These are phyloP conservation scores for Cydia pomonella DNA, from an alignment of 1,140 invertebrate species.

Conservation along the genomic window DNA sequence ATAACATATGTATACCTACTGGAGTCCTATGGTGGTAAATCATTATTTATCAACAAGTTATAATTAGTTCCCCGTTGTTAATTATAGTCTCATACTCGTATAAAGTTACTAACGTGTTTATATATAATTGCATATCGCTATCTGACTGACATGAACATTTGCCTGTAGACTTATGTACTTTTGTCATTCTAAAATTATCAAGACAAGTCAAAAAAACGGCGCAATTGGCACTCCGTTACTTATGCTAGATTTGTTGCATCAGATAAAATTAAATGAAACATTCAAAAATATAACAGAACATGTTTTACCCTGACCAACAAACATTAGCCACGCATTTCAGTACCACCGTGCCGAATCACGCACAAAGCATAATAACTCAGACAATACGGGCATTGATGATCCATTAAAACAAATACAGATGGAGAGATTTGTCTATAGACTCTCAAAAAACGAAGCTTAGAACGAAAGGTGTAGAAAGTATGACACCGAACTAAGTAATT, in stretches of 20 bases:
- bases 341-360: neutral
- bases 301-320: constrained; percentile 12
- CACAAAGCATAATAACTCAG: constrained; percentile 5
- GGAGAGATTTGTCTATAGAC: neutral
- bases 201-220: too few species aligned
- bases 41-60: too few species aligned
- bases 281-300: neutral
- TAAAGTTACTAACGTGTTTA: too few species aligned
- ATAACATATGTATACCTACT: too few species aligned
- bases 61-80: too few species aligned
- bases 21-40: too few species aligned
- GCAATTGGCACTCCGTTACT: too few species aligned
- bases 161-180: too few species aligned
- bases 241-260: neutral
- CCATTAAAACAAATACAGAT: constrained; percentile 18
- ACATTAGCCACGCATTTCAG: constrained; percentile 13
- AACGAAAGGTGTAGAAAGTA: constrained; percentile 6
- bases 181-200: too few species aligned
- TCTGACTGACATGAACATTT: too few species aligned
- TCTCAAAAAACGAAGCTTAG: neutral
- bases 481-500: neutral
- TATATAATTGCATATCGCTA: too few species aligned
- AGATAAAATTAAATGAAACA: constrained; percentile 13
- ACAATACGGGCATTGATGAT: constrained; percentile 4
- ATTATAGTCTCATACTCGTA: too few species aligned